Evolutionary conservation across 2,113 vertebrate genomes (phyloP).

Genomic region (Chionodraco myersi): DNA sequence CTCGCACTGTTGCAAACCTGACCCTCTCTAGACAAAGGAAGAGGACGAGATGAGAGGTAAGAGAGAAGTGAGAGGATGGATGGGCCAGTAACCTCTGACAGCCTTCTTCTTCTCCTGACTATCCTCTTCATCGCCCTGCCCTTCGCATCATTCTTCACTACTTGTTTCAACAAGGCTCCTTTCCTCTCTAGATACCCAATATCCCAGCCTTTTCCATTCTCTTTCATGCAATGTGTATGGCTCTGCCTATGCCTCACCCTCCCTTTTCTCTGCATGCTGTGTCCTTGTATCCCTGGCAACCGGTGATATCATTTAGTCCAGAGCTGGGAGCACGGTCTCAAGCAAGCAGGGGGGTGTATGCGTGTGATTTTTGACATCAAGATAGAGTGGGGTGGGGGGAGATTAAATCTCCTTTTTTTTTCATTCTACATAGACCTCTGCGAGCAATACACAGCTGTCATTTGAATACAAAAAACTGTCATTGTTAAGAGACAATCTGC

Average conservation of each 20-base stretch:
- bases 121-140: conserved; percentile 40
- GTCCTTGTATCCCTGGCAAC: conserved; percentile 84
- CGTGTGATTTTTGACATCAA: conserved; percentile 56
- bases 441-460: conserved; percentile 1
- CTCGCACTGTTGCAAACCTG: conserved; percentile 55
- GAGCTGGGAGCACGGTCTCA: conserved; percentile 76
- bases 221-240: conserved; percentile 53
- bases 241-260: conserved; percentile 71
- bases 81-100: conserved; percentile 47
- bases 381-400: not conserved
- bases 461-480: not conserved
- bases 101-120: conserved; percentile 29
- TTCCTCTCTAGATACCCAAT: conserved; percentile 60
- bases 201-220: conserved; percentile 60
- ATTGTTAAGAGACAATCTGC: not conserved
- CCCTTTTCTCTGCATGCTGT: conserved; percentile 71
- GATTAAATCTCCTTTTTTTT: conserved; percentile 11
- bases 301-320: conserved; percentile 81
- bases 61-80: conserved; percentile 33
- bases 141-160: conserved; percentile 47
- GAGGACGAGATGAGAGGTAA: conserved; percentile 49
- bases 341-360: conserved; percentile 64
- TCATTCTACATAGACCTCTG: conserved; percentile 2
- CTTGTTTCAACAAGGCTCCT: conserved; percentile 57
- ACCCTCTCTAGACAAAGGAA: conserved; percentile 71